Evolutionary conservation across 2,888 invertebrate genomes (phyloP), one percentile per base, ranked within the genome.

Genomic region (Gisinianus flammeolus): DNA sequence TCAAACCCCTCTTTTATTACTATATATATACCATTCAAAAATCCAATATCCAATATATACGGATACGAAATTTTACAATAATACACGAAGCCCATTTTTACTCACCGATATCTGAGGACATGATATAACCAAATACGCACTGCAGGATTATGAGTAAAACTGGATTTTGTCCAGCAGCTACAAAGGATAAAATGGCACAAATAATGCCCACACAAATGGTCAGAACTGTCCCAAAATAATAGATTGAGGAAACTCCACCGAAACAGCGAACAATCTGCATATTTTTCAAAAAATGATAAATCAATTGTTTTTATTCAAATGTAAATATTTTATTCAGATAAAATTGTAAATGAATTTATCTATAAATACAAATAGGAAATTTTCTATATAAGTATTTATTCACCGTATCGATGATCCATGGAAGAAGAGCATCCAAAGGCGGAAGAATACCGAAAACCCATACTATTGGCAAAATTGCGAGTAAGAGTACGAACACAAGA

Each of bases 401-500:
- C 52, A 82, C 84, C 58, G 74, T 76, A 80, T 83, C 84, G n/a
- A 82, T 79, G n/a, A 76, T 70, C 84, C 84, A 84, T 12, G 83
- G 81, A 26, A 84, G 78, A 31, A 84, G 52, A 24, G 82, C 81
- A 76, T 84, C 83, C 66, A 82, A 54, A 1, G 83, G 82, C 4
- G 84, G 83, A 28, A 84, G 79, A 22, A 83, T 78, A 1, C 84
- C 84, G 71, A 81, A 64, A 2, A 72, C 75, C 83, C 83, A 84
- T 19, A 82, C 33, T 16, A 84, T 56, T 2, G 84, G 84, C 54
- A 83, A 66, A 12, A 79, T 16, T 0, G 82, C 72, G 28, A 80
- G 62, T 19, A 66, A 67, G 2, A 44, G 64, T 28, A 74, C 54
- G 24, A 64, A 66, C 24, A 62, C 0, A 56, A 35, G 33, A 70